Conservation (phyloP, 1,140 invertebrate genomes). For the Portunus trituberculatus region DNA sequence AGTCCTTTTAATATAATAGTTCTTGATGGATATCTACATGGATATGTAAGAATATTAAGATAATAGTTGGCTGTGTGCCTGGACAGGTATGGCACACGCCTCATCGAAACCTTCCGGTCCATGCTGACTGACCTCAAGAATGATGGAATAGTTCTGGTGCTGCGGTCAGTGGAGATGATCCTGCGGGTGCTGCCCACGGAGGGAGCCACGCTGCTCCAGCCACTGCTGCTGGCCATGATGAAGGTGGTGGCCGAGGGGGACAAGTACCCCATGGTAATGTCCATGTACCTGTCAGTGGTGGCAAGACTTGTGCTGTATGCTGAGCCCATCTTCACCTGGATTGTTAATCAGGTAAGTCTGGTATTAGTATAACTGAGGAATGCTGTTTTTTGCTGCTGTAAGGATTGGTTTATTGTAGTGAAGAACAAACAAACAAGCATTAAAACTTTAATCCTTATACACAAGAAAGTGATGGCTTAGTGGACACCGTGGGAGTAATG, state of each 20-base stretch:
- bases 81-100: conserved; percentile 83
- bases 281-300: conserved; percentile 88
- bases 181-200: conserved; percentile 84
- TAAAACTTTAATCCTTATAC: too few species aligned
- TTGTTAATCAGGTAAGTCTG: conserved; percentile 78
- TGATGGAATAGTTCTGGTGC: conserved; percentile 88
- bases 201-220: conserved; percentile 80
- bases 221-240: conserved; percentile 79
- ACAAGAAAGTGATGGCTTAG: too few species aligned
- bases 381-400: background rate
- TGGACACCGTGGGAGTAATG: too few species aligned
- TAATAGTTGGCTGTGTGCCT: background rate
- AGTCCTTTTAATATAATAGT: background rate
- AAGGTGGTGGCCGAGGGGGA: conserved; percentile 84
- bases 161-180: conserved; percentile 88
- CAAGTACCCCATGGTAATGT: conserved; percentile 87
- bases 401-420: conserved; percentile 37
- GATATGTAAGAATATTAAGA: too few species aligned
- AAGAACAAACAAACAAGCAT: background rate
- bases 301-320: conserved; percentile 89
- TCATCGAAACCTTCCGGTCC: conserved; percentile 86
- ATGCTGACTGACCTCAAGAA: conserved; percentile 89
- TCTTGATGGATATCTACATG: background rate
- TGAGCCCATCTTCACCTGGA: conserved; percentile 86
- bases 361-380: background rate